Percentiles rank a stretch among this genome's conserved stretches.
phyloP scores from a whole-genome alignment of 1,140 invertebrate genomes.

The Lerema accius region DNA sequence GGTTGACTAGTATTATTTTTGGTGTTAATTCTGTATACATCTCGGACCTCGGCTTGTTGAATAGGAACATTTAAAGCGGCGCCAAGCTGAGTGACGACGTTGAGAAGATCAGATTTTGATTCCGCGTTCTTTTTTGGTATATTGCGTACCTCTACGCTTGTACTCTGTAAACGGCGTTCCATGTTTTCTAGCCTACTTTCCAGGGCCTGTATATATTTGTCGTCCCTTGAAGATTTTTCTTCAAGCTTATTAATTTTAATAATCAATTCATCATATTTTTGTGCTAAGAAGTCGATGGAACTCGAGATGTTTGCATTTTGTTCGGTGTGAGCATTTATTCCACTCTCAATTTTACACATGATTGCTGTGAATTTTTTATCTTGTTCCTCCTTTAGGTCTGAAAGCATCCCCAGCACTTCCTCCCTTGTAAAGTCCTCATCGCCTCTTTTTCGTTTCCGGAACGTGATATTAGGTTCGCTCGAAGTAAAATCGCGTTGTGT shows the following conservation, averaged over 20 bases:
- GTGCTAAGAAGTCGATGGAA: slow-evolving; percentile 7
- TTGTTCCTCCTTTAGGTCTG: neutral
- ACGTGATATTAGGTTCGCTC: neutral
- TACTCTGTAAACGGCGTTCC: neutral
- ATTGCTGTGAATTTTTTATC: neutral
- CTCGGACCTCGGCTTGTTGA: neutral
- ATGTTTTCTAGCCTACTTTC: slow-evolving; percentile 8
- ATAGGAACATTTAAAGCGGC: neutral
- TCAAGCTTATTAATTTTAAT: neutral
- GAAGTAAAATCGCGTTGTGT: neutral
- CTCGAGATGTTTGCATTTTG: neutral
- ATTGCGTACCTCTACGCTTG: slow-evolving; percentile 22
- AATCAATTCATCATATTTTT: neutral
- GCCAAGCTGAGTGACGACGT: neutral
- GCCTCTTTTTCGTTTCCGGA: neutral
- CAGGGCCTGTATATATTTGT: slow-evolving; percentile 5
- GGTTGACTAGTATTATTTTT: neutral
- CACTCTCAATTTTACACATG: neutral
- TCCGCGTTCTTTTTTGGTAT: slow-evolving; percentile 5
- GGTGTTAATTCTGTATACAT: slow-evolving; percentile 14
- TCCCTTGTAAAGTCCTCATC: neutral
- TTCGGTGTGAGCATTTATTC: neutral
- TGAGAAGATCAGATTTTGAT: slow-evolving; percentile 6
- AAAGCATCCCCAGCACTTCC: neutral
- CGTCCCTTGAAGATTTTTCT: neutral